These are phyloP conservation scores for Pyrrhosoma nymphula DNA, from an alignment of 2,888 invertebrate genomes.

Conservation along the genomic window DNA sequence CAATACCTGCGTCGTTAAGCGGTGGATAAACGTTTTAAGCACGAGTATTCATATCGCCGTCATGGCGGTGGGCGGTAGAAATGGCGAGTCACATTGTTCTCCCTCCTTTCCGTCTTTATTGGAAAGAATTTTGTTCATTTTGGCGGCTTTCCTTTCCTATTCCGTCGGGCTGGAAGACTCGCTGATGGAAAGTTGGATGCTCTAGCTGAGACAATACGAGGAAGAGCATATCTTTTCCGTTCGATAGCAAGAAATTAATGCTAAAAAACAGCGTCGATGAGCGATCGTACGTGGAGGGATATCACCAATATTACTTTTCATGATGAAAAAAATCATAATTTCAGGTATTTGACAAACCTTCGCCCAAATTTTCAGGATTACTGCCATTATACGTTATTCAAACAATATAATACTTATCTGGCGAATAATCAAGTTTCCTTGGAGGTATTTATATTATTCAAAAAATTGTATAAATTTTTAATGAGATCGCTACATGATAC, in stretches of 20 bases:
- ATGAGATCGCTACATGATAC: no score
- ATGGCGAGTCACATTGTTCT: background rate
- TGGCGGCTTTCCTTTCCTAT: conserved; percentile 13
- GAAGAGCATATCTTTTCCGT: background rate
- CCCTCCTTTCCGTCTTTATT: background rate
- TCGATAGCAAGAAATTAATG: background rate
- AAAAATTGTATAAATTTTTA: no score
- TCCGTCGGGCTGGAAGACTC: background rate
- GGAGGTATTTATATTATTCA: no score
- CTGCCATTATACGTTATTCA: no score
- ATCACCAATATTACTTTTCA: background rate
- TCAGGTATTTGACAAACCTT: background rate
- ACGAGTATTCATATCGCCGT: background rate
- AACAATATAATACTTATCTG: no score
- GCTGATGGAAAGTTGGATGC: background rate
- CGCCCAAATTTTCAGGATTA: no score
- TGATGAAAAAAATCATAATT: background rate
- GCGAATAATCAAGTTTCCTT: no score
- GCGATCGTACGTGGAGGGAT: background rate
- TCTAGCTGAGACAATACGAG: background rate
- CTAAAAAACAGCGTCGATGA: background rate
- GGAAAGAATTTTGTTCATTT: conserved; percentile 14
- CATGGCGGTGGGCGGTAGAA: background rate
- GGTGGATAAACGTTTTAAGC: conserved; percentile 22
- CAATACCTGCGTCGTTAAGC: background rate